Percentiles rank a stretch among this genome's conserved stretches.
Conservation (phyloP, 2,888 invertebrate species). For the Atrina japonica region DNA sequence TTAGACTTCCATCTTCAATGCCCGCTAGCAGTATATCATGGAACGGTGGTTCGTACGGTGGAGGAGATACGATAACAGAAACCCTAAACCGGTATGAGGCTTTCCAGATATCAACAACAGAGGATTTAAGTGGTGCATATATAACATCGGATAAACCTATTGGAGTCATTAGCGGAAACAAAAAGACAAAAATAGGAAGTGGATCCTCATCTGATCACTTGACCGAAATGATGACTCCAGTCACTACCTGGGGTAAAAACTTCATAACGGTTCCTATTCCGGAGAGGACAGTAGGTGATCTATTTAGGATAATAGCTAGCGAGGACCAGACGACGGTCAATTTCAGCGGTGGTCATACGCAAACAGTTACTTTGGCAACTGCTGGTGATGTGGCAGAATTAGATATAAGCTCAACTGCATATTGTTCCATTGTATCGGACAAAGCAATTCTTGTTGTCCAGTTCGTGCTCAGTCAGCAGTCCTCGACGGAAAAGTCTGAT, state of each 20-base stretch:
- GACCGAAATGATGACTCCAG: slow-evolving; percentile 65
- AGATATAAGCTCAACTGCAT: slow-evolving; percentile 45
- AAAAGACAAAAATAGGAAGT: slow-evolving; percentile 50
- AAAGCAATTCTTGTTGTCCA: slow-evolving; percentile 55
- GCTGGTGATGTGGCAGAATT: slow-evolving; percentile 44
- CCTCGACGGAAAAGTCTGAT: slow-evolving; percentile 55
- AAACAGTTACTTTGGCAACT: slow-evolving; percentile 40
- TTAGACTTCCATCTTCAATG: slow-evolving; percentile 44
- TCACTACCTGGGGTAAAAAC: slow-evolving; percentile 68
- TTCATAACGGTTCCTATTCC: slow-evolving; percentile 71
- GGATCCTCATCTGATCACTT: slow-evolving; percentile 65
- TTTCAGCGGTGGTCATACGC: slow-evolving; percentile 40
- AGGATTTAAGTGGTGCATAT: slow-evolving; percentile 56
- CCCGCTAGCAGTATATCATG: slow-evolving; percentile 43
- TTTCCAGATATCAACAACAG: slow-evolving; percentile 49
- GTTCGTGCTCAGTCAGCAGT: slow-evolving; percentile 63
- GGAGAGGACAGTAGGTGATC: slow-evolving; percentile 65
- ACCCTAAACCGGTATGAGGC: slow-evolving; percentile 50
- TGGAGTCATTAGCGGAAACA: slow-evolving; percentile 55
- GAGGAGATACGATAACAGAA: slow-evolving; percentile 48
- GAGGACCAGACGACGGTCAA: slow-evolving; percentile 51
- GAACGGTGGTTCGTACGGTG: slow-evolving; percentile 47
- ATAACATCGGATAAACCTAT: slow-evolving; percentile 52
- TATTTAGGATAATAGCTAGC: slow-evolving; percentile 60
- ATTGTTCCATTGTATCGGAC: slow-evolving; percentile 46